Conservation (phyloP, 2,797 vertebrate genomes). For the Poeciliopsis turneri region DNA sequence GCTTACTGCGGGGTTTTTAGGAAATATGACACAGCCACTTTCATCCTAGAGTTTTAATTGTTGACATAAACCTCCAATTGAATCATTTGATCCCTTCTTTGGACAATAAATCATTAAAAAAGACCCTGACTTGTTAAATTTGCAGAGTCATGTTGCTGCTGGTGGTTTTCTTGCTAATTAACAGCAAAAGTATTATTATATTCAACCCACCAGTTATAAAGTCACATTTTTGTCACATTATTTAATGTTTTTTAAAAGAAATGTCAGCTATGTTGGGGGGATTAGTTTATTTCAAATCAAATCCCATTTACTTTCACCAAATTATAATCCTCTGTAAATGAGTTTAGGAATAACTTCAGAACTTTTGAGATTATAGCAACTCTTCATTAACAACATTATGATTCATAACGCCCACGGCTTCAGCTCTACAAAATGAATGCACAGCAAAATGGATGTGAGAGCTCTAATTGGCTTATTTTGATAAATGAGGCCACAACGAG, state of each 20-base stretch:
- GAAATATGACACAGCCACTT: not conserved
- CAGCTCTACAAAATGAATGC: not conserved
- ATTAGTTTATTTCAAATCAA: not conserved
- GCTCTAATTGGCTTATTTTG: constrained; percentile 1
- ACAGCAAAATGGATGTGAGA: not conserved
- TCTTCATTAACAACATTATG: not conserved
- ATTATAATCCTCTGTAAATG: not conserved
- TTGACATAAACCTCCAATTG: not conserved
- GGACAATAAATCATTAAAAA: not conserved
- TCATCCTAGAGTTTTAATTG: not conserved
- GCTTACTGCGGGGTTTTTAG: not conserved
- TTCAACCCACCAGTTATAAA: not conserved
- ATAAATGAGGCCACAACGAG: not conserved
- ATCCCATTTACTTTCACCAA: not conserved
- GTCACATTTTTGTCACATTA: not conserved
- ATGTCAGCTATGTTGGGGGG: not conserved
- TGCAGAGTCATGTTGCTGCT: not conserved
- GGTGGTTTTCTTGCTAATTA: not conserved
- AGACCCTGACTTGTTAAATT: not conserved
- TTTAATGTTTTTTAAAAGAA: not conserved
- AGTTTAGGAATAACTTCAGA: not conserved
- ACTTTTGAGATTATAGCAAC: not conserved
- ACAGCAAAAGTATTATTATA: not conserved
- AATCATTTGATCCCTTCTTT: not conserved
- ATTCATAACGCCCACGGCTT: not conserved